Evolutionary conservation across 37 sponge, comb jelly and placozoan species (phyloP), one percentile per base, ranked within the genome.

Genomic region (Tethya wilhelma): DNA sequence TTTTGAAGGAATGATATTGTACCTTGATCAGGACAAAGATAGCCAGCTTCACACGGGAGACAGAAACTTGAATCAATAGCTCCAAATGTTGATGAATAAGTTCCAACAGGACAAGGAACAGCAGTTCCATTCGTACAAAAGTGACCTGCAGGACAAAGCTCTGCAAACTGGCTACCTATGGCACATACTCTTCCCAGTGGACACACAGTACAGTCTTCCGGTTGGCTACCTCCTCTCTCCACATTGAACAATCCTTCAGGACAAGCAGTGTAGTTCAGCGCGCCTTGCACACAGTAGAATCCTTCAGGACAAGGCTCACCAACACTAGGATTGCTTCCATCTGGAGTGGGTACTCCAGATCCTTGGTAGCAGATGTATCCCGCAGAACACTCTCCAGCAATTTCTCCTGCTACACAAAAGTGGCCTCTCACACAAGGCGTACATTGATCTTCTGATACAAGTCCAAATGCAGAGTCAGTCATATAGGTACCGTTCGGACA

Each of bases 291-390:
- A 23, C 69, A 67, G 40, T 38, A 67, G 23, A 38, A 67, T 67
- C 69, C 69, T 23, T 67, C 69, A 37, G 69, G 69, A 23, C 69
- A 67, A 67, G 40, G 69, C 33, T 67, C 41, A 37, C 69, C 69
- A 67, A 67, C 23, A 23, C 41, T 33, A 12, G 14, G 19, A 67
- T 38, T 36, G 69, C 40, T 67, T 37, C 69, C 69, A 36, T 67
- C 69, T 37, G 69, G 69, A 67, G 38, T 67, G 9, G 69, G 69
- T n/a, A 67, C 69, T n/a, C 40, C 69, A 37, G 69, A 33, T 9
- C 69, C 69, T 67, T 67, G 69, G 23, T 38, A 38, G 33, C 69
- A 67, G 41, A 33, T 9, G 33, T 38, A 67, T 11, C 69, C 69
- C 8, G 69, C 69, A n/a, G 40, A 11, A 23, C 69, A 67, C 40